Evolutionary conservation across 2,113 vertebrate species (phyloP).

Genomic region (Onychostruthus taczanowskii): DNA sequence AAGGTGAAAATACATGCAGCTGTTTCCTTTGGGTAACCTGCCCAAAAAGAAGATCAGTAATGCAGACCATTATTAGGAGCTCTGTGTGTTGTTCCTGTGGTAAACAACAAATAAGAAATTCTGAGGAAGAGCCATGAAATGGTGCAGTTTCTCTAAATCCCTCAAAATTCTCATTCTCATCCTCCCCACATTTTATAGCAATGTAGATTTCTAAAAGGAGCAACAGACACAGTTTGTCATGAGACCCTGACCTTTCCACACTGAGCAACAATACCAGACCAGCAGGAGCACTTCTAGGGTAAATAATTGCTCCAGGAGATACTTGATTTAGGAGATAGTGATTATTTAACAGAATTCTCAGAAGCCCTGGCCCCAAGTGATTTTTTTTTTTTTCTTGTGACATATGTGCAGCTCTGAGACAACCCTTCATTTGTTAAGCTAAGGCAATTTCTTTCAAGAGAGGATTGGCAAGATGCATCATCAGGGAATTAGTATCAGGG

Average conservation of each 20-base stretch:
- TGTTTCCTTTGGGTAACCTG: neutral
- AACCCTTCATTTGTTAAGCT: neutral
- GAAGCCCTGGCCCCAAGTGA: neutral
- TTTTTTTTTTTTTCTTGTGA: neutral
- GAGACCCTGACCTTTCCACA: neutral
- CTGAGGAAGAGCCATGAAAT: neutral
- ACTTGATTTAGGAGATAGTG: neutral
- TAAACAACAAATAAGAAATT: neutral
- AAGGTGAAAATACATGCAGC: neutral
- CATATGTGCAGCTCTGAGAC: neutral
- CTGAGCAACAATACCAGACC: neutral
- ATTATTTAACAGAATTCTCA: neutral
- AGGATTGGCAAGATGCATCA: neutral
- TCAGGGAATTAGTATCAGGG: neutral
- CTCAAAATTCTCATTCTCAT: neutral
- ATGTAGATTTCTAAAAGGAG: neutral
- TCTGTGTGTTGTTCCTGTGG: neutral
- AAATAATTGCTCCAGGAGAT: neutral
- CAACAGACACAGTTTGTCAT: neutral
- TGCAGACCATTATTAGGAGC: neutral
- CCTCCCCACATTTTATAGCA: neutral
- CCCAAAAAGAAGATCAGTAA: neutral
- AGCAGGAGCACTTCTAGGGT: neutral
- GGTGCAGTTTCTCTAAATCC: neutral
- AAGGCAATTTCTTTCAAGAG: neutral